These are phyloP conservation scores for Tanytarsus gracilentus DNA, from an alignment of 2,888 invertebrate species.

Conservation along the genomic window DNA sequence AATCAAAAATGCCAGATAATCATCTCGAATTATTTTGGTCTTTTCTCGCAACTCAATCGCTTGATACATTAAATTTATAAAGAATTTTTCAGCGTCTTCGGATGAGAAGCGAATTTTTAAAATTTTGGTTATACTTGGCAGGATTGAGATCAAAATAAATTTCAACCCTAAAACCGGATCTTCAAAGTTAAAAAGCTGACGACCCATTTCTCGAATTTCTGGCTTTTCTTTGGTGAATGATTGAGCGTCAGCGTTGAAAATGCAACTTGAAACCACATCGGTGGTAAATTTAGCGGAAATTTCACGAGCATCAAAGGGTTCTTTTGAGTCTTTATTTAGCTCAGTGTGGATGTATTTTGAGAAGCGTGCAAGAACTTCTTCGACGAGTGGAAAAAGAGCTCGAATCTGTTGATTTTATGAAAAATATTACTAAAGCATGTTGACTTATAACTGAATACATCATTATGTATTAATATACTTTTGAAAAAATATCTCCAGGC, in stretches of 20 bases:
- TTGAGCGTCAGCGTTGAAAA: constrained; percentile 38
- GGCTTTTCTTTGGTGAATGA: constrained; percentile 32
- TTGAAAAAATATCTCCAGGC: no score
- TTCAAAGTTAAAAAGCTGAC: constrained; percentile 35
- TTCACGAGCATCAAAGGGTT: constrained; percentile 27
- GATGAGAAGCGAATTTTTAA: constrained; percentile 25
- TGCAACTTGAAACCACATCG: constrained; percentile 36
- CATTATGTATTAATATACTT: no score
- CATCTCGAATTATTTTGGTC: constrained; percentile 35
- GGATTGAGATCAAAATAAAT: constrained; percentile 30
- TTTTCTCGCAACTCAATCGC: constrained; percentile 35
- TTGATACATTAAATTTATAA: constrained; percentile 32
- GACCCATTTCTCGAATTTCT: constrained; percentile 36
- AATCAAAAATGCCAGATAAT: constrained; percentile 39
- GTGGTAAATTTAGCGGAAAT: constrained; percentile 26
- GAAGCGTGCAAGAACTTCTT: constrained; percentile 2
- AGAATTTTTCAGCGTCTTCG: constrained; percentile 17
- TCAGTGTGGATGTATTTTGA: constrained; percentile 1
- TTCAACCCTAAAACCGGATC: no score
- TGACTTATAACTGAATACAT: no score
- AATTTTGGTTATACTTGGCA: constrained; percentile 30
- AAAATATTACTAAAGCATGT: no score
- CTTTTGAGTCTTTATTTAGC: constrained; percentile 31
- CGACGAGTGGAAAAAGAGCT: constrained; percentile 29
- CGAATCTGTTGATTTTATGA: no score